Percentiles rank a stretch among this genome's conserved stretches.
Conservation (phyloP, 2,797 vertebrate species). For the Rhynchotus rufescens region DNA sequence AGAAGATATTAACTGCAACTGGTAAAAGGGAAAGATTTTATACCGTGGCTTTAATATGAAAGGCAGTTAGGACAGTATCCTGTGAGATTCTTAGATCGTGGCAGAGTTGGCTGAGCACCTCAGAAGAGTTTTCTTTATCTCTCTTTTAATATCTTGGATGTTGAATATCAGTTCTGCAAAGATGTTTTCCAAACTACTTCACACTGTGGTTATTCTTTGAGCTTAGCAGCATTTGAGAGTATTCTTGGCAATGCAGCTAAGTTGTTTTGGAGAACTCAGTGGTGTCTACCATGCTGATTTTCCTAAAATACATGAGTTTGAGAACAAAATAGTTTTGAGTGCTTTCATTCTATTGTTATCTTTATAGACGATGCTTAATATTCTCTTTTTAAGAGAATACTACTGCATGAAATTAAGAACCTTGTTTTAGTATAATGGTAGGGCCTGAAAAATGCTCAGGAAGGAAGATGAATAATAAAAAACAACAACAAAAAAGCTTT, state of each 20-base stretch:
- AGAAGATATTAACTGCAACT: background rate
- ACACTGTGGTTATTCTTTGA: background rate
- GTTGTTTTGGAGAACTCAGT: background rate
- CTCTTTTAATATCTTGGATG: background rate
- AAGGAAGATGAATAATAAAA: background rate
- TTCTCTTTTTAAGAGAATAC: background rate
- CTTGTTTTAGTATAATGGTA: background rate
- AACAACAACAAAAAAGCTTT: background rate
- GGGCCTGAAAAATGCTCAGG: background rate
- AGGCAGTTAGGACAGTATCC: background rate
- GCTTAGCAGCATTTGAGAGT: background rate
- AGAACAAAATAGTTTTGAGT: constrained; percentile 29
- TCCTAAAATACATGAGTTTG: constrained; percentile 2
- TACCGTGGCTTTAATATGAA: background rate
- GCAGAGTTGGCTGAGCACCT: background rate
- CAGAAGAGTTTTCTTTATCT: background rate
- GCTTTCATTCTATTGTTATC: background rate
- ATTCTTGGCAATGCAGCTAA: background rate
- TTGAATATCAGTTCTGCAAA: background rate
- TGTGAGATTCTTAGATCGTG: background rate
- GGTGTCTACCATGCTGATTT: background rate
- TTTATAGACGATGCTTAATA: constrained; percentile 9
- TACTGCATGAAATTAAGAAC: background rate
- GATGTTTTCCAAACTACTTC: constrained; percentile 12
- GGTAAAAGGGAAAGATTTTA: background rate